phyloP scores from a whole-genome alignment of 2,888 invertebrate genomes.

The Sinohyriopsis cumingii region DNA sequence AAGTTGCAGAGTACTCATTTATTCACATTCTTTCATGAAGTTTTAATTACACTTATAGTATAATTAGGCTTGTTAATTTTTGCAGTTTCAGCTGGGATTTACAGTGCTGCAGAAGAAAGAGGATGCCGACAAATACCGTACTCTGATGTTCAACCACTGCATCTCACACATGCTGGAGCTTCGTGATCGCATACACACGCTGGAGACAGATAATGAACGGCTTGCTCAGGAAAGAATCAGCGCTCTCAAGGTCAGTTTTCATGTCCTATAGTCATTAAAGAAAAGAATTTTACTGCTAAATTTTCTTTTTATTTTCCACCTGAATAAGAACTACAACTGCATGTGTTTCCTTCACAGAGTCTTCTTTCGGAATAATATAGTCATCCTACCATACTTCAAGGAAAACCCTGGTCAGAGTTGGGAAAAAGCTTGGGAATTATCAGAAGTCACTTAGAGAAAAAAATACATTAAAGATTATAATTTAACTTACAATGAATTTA shows the following conservation, averaged over 20 bases:
- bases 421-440: too few species aligned
- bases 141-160: constrained; percentile 52
- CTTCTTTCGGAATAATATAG: too few species aligned
- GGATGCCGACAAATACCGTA: constrained; percentile 35
- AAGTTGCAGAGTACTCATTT: not conserved
- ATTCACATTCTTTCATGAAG: too few species aligned
- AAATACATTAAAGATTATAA: too few species aligned
- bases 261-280: not conserved
- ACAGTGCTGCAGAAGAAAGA: constrained; percentile 38
- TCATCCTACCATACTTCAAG: too few species aligned
- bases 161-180: constrained; percentile 40
- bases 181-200: constrained; percentile 40
- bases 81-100: constrained; percentile 60
- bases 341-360: too few species aligned
- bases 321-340: not conserved
- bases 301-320: not conserved
- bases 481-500: too few species aligned
- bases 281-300: not conserved
- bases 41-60: too few species aligned
- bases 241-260: constrained; percentile 53
- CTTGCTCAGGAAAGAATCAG: constrained; percentile 59
- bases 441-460: too few species aligned
- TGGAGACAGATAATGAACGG: constrained; percentile 61
- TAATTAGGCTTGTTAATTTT: not conserved
- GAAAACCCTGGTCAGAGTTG: too few species aligned